Evolutionary conservation across 2,113 vertebrate genomes (phyloP), one percentile per base, ranked within the genome.

Genomic region (Serinus canaria): DNA sequence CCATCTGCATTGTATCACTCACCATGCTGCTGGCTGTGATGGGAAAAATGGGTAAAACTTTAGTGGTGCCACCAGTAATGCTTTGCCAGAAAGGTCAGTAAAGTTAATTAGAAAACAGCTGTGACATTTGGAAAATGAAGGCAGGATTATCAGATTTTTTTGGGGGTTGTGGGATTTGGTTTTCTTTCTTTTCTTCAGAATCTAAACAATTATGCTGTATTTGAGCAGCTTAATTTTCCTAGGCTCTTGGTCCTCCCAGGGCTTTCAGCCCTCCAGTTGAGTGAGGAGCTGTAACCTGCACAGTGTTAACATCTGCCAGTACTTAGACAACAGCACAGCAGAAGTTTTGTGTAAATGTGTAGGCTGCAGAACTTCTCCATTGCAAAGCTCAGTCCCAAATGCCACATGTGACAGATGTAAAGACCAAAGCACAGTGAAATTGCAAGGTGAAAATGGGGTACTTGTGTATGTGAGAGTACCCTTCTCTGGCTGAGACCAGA

Each of bases 391-490:
- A 33, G n/a, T 37, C 58, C 25, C 15, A 62, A 27, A 24, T 58
- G 44, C 23, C 6, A 4, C 2, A 0, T 11, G 17, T 1, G 5
- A 27, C 37, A 64, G 16, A 13, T 75, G 13, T 16, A 52, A 82
- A 62, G 49, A 69, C 20, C 50, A 62, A 92, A 77, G 17, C 25
- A 5, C 30, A 24, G 17, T 3, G 7, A 66, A 87, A 67, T 30
- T 27, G 7, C 46, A 78, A 79, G 41, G 59, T 62, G 19, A n/a
- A 28, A 59, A 67, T 11, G n/a, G 63, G 11, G 23, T 80, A 13
- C 16, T 55, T 31, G 15, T 14, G 33, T 66, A 24, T 80, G 37
- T 73, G 53, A 27, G 39, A 15, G 20, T 35, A 37, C 67, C 18
- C 17, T 88, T 50, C 46, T 11, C 67, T 62, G 43, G 18, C 33